Evolutionary conservation across 1,140 invertebrate genomes (phyloP).

Genomic region (Lasioglossum baleicum): DNA sequence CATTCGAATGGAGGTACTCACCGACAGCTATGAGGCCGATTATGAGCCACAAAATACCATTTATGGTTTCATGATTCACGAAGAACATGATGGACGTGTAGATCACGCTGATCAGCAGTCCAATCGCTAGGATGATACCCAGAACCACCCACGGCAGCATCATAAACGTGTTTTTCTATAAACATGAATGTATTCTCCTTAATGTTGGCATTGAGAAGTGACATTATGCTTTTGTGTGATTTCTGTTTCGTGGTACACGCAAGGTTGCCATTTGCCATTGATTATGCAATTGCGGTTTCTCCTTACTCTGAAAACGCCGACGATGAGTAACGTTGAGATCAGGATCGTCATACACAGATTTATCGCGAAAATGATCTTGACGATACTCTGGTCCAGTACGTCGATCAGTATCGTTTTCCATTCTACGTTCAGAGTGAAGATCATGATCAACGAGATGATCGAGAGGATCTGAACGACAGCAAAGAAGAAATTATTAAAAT

Average conservation of each 20-base stretch:
- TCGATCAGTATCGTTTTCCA: slow-evolving; percentile 87
- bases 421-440: slow-evolving; percentile 81
- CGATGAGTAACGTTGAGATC: slow-evolving; percentile 87
- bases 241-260: no score
- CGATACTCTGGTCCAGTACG: slow-evolving; percentile 80
- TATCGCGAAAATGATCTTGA: slow-evolving; percentile 88
- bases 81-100: slow-evolving; percentile 88
- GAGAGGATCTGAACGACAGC: slow-evolving; percentile 77
- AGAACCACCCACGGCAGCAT: slow-evolving; percentile 91
- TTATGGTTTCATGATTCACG: slow-evolving; percentile 81
- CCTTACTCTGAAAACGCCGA: slow-evolving; percentile 86
- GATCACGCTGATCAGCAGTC: slow-evolving; percentile 86
- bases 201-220: no score
- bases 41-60: slow-evolving; percentile 82
- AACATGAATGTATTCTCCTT: slow-evolving; percentile 51
- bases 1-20: slow-evolving; percentile 72
- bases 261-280: background rate
- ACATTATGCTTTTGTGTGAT: background rate
- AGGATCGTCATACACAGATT: slow-evolving; percentile 91
- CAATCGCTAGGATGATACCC: slow-evolving; percentile 87
- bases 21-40: slow-evolving; percentile 83
- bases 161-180: slow-evolving; percentile 87
- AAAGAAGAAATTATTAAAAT: slow-evolving; percentile 7
- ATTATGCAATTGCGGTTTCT: background rate
- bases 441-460: slow-evolving; percentile 82